These are phyloP conservation scores for Campoletis raptor DNA, from an alignment of 2,888 invertebrate species.

Conservation along the genomic window DNA sequence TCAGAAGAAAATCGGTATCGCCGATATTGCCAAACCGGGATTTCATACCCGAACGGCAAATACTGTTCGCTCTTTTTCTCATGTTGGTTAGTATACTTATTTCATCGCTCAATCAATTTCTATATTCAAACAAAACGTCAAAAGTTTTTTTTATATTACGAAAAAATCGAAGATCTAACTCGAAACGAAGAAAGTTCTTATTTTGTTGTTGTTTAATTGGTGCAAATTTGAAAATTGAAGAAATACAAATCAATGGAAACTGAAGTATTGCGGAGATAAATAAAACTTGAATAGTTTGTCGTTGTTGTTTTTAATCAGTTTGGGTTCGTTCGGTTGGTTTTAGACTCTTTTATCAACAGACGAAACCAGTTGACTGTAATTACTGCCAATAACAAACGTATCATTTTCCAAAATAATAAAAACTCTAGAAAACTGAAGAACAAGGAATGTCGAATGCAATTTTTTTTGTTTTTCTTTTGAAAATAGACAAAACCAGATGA, in stretches of 20 bases:
- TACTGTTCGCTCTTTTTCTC: slow-evolving; percentile 94
- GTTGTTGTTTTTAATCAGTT: background rate
- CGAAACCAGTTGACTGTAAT: background rate
- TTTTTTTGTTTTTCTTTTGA: background rate
- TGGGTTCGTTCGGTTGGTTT: background rate
- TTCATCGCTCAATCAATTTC: background rate
- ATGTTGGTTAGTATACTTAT: slow-evolving; percentile 87
- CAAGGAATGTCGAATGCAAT: background rate
- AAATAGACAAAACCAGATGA: background rate
- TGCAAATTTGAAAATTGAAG: background rate
- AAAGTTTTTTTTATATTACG: background rate
- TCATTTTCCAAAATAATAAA: background rate
- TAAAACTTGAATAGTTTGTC: background rate
- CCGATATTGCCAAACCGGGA: slow-evolving; percentile 89
- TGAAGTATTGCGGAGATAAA: background rate
- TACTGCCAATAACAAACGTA: background rate
- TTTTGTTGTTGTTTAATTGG: background rate
- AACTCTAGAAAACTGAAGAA: too few species aligned
- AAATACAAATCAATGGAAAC: background rate
- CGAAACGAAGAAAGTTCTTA: too few species aligned
- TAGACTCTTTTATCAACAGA: too few species aligned
- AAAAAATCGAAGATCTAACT: background rate
- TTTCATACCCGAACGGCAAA: slow-evolving; percentile 91
- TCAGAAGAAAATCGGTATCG: slow-evolving; percentile 89
- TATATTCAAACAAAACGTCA: background rate